Conservation (phyloP, 1,140 invertebrate species). For the Cydia amplana region DNA sequence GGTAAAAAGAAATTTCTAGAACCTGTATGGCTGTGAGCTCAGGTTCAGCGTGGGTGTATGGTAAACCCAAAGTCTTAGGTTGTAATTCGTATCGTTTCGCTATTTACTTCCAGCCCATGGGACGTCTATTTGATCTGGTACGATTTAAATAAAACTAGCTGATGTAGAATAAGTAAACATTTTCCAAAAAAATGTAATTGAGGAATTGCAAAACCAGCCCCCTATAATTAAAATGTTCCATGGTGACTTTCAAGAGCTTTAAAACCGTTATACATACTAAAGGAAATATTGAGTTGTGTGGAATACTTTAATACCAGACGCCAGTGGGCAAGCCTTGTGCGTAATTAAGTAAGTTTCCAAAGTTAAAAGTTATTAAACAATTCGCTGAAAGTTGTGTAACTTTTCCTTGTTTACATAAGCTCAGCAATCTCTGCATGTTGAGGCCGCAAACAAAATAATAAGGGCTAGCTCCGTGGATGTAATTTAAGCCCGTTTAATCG, state of each 20-base stretch:
- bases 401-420: neutral
- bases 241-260: neutral
- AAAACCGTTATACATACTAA: neutral
- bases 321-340: neutral
- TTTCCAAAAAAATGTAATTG: neutral
- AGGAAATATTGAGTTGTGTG: neutral
- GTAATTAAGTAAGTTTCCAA: slow-evolving; percentile 12
- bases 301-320: slow-evolving; percentile 6
- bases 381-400: neutral
- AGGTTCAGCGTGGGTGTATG: slow-evolving; percentile 8
- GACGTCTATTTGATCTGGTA: neutral
- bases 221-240: too few species aligned
- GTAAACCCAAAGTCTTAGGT: neutral
- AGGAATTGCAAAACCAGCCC: neutral
- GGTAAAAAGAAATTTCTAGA: slow-evolving; percentile 26
- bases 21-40: neutral
- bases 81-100: slow-evolving; percentile 7
- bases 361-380: slow-evolving; percentile 17
- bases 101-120: neutral
- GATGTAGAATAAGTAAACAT: neutral
- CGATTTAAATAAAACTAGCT: neutral
- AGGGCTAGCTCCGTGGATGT: slow-evolving; percentile 2
- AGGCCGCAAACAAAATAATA: neutral
- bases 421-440: neutral
- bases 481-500: slow-evolving; percentile 23